Evolutionary conservation across 2,113 vertebrate genomes (phyloP).

Genomic region (Cinclus mexicanus): DNA sequence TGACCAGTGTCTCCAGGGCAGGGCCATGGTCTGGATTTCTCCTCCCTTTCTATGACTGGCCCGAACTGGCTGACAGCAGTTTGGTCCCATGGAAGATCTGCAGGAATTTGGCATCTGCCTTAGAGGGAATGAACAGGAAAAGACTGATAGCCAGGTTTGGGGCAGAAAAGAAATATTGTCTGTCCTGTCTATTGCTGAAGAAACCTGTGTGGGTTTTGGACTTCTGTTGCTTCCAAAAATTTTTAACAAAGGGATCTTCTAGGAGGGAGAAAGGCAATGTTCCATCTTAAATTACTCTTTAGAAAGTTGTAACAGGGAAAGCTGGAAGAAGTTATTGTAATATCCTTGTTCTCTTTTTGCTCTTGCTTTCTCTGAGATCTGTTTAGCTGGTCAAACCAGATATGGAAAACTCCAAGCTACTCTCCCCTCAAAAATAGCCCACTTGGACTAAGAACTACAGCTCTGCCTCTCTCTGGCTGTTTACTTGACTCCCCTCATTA

Average conservation of each 20-base stretch:
- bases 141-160: neutral
- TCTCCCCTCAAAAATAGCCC: neutral
- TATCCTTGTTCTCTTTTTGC: neutral
- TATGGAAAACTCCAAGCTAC: neutral
- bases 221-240: neutral
- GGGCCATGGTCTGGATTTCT: neutral
- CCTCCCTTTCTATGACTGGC: neutral
- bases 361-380: neutral
- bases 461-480: neutral
- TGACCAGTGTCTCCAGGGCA: neutral
- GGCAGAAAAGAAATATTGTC: neutral
- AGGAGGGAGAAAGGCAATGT: neutral
- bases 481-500: neutral
- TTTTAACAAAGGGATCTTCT: neutral
- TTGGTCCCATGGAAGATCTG: neutral
- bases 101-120: neutral
- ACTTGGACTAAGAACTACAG: neutral
- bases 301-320: neutral
- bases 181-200: neutral
- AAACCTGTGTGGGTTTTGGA: neutral
- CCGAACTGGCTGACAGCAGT: neutral
- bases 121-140: neutral
- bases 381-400: neutral
- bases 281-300: neutral
- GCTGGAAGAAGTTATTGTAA: neutral